Base-by-base conservation (phyloP, 2,797 vertebrate species). In the Myotis myotis region DNA sequence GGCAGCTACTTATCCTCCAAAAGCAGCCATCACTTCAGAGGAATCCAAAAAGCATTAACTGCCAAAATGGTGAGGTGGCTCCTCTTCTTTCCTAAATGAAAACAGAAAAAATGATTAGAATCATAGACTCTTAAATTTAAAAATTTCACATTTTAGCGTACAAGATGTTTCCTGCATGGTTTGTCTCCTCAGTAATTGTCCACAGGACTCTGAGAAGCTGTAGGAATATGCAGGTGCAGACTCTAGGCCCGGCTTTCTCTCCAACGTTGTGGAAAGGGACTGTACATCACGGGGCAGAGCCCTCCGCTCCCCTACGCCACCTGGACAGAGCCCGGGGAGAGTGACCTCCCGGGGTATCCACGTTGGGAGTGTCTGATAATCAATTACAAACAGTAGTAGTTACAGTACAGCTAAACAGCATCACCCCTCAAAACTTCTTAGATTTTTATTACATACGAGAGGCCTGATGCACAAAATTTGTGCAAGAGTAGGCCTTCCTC, bases 261-360 rank as follows among this genome's bases (percentile, higher is more conserved):
- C 97, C 98, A 98, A 98, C 97, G 86, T 92, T 51, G 96, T 98
- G 98, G 98, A 97, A 98, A 91, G 95, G 97, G 97, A 98, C 86
- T 97, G 64, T 98, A 98, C 97, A n/a, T 98, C 96, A 97, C 0
- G 3, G 97, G 91, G 94, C 97, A 70, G 82, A 93, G 85, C 91
- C 94, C 98, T 98, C 87, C 17, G 95, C 97, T 97, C 97, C 97
- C 89, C 1, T 68, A 12, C 0, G 92, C 97, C 97, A 96, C 95
- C 89, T 84, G 97, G 98, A 98, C 98, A 99, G 98, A 98, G 98
- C 98, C 98, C 96, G 92, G 97, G 97, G 97, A 98, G 98, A 97
- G 96, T 84, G 95, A 97, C 90, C 98, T 98, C 98, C 79, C 98
- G 96, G 98, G 98, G 82, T 91, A 68, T 53, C 89, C 98, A 98